Percentiles rank a stretch among this genome's conserved stretches.
Conservation (phyloP, 2,888 invertebrate genomes). For the Meta bourneti region DNA sequence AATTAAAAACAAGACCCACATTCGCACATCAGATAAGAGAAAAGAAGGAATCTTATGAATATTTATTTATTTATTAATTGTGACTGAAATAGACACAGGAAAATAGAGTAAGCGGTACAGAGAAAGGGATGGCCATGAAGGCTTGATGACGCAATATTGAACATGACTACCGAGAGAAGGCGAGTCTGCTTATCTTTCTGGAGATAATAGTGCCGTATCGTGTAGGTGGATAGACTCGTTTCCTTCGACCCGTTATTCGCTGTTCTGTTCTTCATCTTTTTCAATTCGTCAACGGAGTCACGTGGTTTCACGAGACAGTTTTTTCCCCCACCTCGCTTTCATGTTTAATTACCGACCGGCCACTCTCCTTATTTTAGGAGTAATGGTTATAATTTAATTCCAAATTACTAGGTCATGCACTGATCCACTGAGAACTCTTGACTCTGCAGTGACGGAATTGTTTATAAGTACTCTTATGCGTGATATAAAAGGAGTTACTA, state of each 20-base stretch:
- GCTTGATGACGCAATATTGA: background rate
- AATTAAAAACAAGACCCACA: no score
- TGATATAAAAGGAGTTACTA: no score
- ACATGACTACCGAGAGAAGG: background rate
- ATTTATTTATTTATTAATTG: no score
- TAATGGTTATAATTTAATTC: background rate
- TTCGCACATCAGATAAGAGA: no score
- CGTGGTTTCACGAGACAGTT: background rate
- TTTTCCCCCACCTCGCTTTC: background rate
- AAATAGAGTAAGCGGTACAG: no score
- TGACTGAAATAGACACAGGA: no score
- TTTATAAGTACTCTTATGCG: no score
- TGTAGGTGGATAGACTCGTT: slow-evolving; percentile 31
- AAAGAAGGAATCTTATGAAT: no score
- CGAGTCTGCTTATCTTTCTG: background rate
- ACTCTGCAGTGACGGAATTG: no score
- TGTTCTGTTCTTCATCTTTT: background rate
- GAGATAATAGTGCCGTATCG: slow-evolving; percentile 9
- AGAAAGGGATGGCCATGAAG: background rate
- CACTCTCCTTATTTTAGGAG: background rate
- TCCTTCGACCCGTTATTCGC: slow-evolving; percentile 6
- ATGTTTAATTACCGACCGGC: no score
- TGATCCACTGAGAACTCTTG: no score
- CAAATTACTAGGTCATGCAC: background rate
- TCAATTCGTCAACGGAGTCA: background rate